Evolutionary conservation across 2,888 invertebrate genomes (phyloP), one percentile per base, ranked within the genome.

Genomic region (Andrena dorsata): DNA sequence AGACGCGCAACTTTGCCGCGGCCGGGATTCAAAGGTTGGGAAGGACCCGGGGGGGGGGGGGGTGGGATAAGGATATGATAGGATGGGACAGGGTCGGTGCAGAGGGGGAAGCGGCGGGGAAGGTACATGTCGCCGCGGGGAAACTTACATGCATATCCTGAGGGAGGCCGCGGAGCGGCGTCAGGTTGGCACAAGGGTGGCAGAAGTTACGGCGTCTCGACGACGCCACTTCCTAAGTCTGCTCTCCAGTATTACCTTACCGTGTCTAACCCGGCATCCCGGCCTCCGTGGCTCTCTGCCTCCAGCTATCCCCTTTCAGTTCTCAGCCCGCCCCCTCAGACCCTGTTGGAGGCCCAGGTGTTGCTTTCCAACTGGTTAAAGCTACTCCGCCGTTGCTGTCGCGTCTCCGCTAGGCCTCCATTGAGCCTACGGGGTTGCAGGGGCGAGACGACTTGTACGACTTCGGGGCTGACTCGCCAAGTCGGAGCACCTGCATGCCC

Each of bases 191-290:
- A 89, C 90, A 90, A 91, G 91, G 92, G 92, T 91, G 90, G 90
- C 88, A 93, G 90, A 92, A 93, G 92, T 93, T 93, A 93, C 93
- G 92, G 92, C 89, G 93, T 93, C 93, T 92, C 93, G 93, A 93
- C 93, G 92, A 88, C 90, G 90, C 90, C 89, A 90, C 92, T 92
- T 91, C 89, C 91, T 89, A 91, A 92, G 91, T 91, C 92, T 92
- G 88, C 80, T 90, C 87, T 87, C 84, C 56, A 56, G 89, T 88
- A 83, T 90, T 91, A 89, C 86, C 87, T 84, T 79, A 80, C 87
- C 82, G 13, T 51, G 80, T 85, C 87, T 87, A 88, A 88, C 84
- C 84, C 71, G 77, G 78, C 80, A 79, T 76, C 86, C 73, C 70
- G 28, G 49, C 71, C 71, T 49, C 20, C 83, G 70, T 66, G 70